A percentile compares a stretch with the other conserved stretches of the same genome.
Evolutionary conservation across 2,797 vertebrate species (phyloP).

Genomic region (Anguilla pacifica): DNA sequence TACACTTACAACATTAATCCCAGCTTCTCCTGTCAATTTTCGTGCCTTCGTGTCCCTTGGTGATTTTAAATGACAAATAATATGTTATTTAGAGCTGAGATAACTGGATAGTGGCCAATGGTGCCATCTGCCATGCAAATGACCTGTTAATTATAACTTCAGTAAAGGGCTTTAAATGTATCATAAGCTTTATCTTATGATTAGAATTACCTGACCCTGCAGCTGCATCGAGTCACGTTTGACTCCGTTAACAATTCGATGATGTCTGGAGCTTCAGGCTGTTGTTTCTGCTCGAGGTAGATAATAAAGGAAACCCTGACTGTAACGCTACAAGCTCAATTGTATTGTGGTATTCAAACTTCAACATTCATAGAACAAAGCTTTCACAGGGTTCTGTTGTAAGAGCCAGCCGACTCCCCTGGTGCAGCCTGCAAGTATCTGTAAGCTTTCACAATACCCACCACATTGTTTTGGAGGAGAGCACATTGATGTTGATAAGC

Average conservation of each 20-base stretch:
- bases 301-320: constrained; percentile 2
- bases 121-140: constrained; percentile 5
- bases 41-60: background rate
- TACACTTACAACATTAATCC: background rate
- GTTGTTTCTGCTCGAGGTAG: background rate
- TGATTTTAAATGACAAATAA: background rate
- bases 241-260: background rate
- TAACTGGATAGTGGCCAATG: background rate
- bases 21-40: background rate
- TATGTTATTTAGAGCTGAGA: background rate
- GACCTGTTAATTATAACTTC: background rate
- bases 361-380: background rate
- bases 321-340: background rate
- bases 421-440: background rate
- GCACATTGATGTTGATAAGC: background rate
- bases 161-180: background rate
- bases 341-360: background rate
- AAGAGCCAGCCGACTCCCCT: background rate
- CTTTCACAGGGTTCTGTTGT: background rate
- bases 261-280: background rate
- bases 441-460: background rate
- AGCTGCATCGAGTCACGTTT: background rate
- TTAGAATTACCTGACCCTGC: background rate
- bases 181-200: background rate
- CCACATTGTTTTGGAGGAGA: background rate